Evolutionary conservation across 2,113 vertebrate genomes (phyloP).

Genomic region (Tachysurus fulvidraco): DNA sequence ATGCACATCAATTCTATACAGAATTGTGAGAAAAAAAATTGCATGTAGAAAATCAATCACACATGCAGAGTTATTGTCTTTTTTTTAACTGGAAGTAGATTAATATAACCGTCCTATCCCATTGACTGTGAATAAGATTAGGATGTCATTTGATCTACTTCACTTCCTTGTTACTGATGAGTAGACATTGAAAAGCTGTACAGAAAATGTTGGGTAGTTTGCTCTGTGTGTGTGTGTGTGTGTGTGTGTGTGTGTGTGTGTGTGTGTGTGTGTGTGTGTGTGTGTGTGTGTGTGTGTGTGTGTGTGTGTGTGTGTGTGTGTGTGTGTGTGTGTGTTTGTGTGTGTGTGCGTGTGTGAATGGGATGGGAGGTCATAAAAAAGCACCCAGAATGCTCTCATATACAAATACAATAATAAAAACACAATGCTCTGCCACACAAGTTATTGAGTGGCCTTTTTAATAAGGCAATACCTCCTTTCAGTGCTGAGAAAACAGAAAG

Average conservation of each 20-base stretch:
- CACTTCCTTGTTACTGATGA: slow-evolving; percentile 68
- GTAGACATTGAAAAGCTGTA: slow-evolving; percentile 66
- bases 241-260: slow-evolving; percentile 25
- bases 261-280: not conserved
- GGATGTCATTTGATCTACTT: slow-evolving; percentile 80
- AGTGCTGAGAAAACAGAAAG: slow-evolving; percentile 87
- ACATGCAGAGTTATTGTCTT: slow-evolving; percentile 50
- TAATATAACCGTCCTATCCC: slow-evolving; percentile 74
- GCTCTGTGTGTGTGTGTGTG: too few relatives aligned
- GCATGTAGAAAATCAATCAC: slow-evolving; percentile 27
- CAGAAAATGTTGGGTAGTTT: slow-evolving; percentile 55
- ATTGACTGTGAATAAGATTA: slow-evolving; percentile 66
- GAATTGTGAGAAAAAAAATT: not conserved
- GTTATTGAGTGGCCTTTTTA: slow-evolving; percentile 50
- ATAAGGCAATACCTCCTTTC: slow-evolving; percentile 86
- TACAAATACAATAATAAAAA: slow-evolving; percentile 68
- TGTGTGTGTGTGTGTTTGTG: slow-evolving; percentile 22
- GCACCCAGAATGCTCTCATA: slow-evolving; percentile 77
- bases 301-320: too few relatives aligned
- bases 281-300: not conserved
- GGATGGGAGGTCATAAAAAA: slow-evolving; percentile 66
- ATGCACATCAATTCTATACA: slow-evolving; percentile 19
- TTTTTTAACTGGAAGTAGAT: slow-evolving; percentile 60
- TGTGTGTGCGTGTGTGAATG: not conserved
- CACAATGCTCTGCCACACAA: slow-evolving; percentile 64